A percentile compares a stretch with the other conserved stretches of the same genome.
Conservation (phyloP, 2,113 vertebrate species). For the Paralichthys olivaceus region DNA sequence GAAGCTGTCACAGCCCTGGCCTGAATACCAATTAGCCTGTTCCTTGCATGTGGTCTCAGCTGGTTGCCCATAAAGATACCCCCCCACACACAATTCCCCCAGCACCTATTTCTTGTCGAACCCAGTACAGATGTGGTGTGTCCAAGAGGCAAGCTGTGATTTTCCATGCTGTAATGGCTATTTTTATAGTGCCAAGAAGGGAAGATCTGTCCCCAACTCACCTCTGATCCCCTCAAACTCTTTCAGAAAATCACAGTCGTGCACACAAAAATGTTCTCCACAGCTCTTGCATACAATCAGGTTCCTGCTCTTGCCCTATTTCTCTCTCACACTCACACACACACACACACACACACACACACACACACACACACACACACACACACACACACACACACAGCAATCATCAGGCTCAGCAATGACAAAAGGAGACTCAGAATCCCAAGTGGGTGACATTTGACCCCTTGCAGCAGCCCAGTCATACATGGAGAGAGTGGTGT, state of each 20-base stretch:
- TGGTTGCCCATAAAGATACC: constrained; percentile 62
- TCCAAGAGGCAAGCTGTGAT: constrained; percentile 61
- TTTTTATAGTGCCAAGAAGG: constrained; percentile 50
- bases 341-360: not conserved
- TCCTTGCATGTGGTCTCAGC: constrained; percentile 76
- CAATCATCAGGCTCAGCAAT: constrained; percentile 55
- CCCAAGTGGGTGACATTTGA: constrained; percentile 71
- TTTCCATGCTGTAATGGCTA: constrained; percentile 53
- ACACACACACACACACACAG: constrained; percentile 20
- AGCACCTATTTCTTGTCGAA: constrained; percentile 45
- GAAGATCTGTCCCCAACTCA: constrained; percentile 46
- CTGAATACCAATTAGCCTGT: constrained; percentile 76
- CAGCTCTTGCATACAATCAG: constrained; percentile 31
- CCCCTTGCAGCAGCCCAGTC: constrained; percentile 55
- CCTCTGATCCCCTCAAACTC: constrained; percentile 37
- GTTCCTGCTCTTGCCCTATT: constrained; percentile 27
- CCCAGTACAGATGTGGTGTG: constrained; percentile 54
- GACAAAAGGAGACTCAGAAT: constrained; percentile 66
- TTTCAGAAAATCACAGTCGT: constrained; percentile 38
- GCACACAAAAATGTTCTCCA: constrained; percentile 29
- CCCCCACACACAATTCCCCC: constrained; percentile 38
- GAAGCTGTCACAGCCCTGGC: constrained; percentile 69
- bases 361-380: not conserved
- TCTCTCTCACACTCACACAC: constrained; percentile 1
- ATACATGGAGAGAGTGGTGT: constrained; percentile 30